These are phyloP conservation scores for Tangara arthus DNA, from an alignment of 2,797 vertebrate genomes.

Conservation along the genomic window DNA sequence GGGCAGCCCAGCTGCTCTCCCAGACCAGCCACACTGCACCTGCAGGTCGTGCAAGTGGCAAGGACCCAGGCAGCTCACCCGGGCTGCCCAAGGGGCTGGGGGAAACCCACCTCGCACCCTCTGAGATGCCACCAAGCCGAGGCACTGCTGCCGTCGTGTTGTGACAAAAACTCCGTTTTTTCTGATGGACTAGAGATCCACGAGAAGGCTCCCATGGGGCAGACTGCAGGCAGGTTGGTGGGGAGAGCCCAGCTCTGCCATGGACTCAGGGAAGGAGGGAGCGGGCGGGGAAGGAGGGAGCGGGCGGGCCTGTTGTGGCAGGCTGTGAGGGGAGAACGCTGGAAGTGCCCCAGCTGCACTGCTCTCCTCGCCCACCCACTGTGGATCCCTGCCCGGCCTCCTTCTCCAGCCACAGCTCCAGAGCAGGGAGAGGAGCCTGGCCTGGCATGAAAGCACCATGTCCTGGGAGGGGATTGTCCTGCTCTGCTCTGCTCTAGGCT, in stretches of 20 bases:
- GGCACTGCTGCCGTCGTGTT: fast-evolving
- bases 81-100: not conserved
- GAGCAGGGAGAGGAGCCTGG: not conserved
- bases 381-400: not conserved
- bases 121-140: not conserved
- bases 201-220: not conserved
- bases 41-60: not conserved
- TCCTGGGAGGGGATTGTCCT: not conserved
- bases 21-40: fast-evolving
- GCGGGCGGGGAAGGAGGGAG: not conserved
- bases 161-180: not conserved
- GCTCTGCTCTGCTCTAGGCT: fast-evolving
- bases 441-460: not conserved
- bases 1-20: not conserved
- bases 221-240: not conserved
- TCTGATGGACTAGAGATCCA: not conserved
- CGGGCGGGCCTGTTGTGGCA: not conserved
- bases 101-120: fast-evolving
- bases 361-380: fast-evolving
- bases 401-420: not conserved
- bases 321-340: not conserved
- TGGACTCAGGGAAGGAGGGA: not conserved
- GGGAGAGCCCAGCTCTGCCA: not conserved
- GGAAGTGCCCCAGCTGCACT: not conserved
- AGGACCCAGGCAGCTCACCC: not conserved